Evolutionary conservation across 2,797 vertebrate genomes (phyloP), one percentile per base, ranked within the genome.

Genomic region (Pseudotriccus pelzelni): DNA sequence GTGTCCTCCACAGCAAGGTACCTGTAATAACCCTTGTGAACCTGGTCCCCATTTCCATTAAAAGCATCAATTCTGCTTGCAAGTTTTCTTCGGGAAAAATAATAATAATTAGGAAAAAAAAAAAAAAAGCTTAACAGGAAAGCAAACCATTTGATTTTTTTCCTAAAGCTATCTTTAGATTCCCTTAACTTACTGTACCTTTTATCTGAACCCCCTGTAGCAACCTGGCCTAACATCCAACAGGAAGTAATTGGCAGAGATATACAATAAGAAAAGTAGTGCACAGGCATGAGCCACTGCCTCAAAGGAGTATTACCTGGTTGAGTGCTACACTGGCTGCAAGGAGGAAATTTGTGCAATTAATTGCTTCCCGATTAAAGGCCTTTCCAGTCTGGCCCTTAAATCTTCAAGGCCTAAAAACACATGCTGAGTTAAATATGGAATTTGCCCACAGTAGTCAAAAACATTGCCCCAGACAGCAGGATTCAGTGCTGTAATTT

Each of bases 311-410:
- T 22, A 16, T 69, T 91, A 88, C 90, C 92, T 80, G 79, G 24
- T 22, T n/a, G 82, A 92, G 64, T 4, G 2, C 37, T 90, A 53
- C 6, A 1, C 12, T 83, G 75, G 47, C 86, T 94, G 68, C 69
- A 49, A 81, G 39, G 39, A 93, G 82, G 84, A 95, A 96, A 91
- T 84, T 19, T 78, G 59, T 81, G 82, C 82, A 55, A 93, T 92
- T 93, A 92, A 93, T 92, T 96, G 82, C 69, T 91, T 93, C 84
- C 92, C 59, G 59, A 93, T 85, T 83, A 91, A 95, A 86, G 62
- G 63, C 21, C 15, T 90, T 95, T 91, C 25, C 55, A 89, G 73
- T 32, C 79, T 89, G 62, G 84, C 47, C 50, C 44, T 84, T 88
- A 87, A 68, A 81, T 81, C 76, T 91, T 89, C 46, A 80, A 85